Evolutionary conservation across 2,113 vertebrate genomes (phyloP).

Genomic region (Callopanchax toddi): DNA sequence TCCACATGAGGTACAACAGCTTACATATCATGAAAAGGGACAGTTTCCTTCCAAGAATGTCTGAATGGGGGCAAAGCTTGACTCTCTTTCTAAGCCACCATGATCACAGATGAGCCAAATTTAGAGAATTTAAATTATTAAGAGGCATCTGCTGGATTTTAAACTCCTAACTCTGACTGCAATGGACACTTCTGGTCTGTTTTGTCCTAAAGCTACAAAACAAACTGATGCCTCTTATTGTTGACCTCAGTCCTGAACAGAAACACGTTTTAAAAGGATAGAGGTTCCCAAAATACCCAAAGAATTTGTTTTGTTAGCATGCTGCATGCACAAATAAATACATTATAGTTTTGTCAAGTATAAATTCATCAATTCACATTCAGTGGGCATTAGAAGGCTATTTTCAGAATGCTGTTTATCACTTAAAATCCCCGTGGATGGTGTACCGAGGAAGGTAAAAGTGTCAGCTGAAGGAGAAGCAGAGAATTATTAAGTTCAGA

Average conservation of each 20-base stretch:
- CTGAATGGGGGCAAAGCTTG: background rate
- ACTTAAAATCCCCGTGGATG: constrained; percentile 16
- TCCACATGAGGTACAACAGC: constrained; percentile 42
- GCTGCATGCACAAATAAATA: constrained; percentile 57
- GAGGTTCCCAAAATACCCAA: constrained; percentile 27
- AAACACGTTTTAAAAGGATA: constrained; percentile 63
- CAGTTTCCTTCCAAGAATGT: constrained; percentile 12
- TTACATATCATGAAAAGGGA: constrained; percentile 23
- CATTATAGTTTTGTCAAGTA: constrained; percentile 42
- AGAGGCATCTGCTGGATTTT: constrained; percentile 14
- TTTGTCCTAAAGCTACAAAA: constrained; percentile 47
- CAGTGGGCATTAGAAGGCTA: constrained; percentile 10
- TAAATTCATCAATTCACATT: constrained; percentile 44
- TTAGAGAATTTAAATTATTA: constrained; percentile 21
- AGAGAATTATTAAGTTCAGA: constrained; percentile 42
- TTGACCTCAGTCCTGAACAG: constrained; percentile 44
- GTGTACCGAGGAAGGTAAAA: constrained; percentile 3
- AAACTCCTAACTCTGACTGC: constrained; percentile 7
- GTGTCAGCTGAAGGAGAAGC: constrained; percentile 46
- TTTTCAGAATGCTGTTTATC: constrained; percentile 40
- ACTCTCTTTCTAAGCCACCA: constrained; percentile 19
- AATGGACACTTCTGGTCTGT: constrained; percentile 54
- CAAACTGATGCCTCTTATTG: constrained; percentile 44
- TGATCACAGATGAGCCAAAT: constrained; percentile 6
- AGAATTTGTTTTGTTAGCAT: constrained; percentile 56